Base-by-base conservation (phyloP, 2,797 vertebrate genomes). In the Alosa sapidissima region DNA sequence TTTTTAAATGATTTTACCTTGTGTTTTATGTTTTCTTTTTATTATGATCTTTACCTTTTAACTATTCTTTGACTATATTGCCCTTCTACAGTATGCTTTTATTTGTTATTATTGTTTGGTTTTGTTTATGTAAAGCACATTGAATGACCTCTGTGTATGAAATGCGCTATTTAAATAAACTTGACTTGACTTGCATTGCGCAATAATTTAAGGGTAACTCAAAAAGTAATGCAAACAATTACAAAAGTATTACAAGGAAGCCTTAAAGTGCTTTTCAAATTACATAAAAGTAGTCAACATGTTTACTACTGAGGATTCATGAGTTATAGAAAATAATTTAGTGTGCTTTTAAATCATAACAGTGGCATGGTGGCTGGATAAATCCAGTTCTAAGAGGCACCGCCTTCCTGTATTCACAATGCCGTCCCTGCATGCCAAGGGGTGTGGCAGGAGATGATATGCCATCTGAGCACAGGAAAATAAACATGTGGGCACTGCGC, bases 381-480 rank as follows among this genome's bases (percentile, higher is more conserved):
- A 81, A 92, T 89, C 83, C 33, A 0, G 14, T 21, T 47, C 28
- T 8, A 14, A 16, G 65, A 72, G 60, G 60, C n/a, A 10, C 6
- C 60, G 60, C 60, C 60, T 62, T 62, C 14, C 28, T 14, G 28
- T 5, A 72, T 16, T 47, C 72, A 82, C 14, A 85, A 54, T 81
- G 33, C 49, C 10, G 0, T 49, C 13, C 58, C 82, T 48, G 36
- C 81, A 8, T 51, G 65, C 84, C 13, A 45, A 87, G 85, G 68
- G 90, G 87, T 81, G 82, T 58, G 89, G 84, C 88, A 7, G 72
- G 19, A 78, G 72, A 78, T 68, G 16, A 5, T 19, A 51, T 1
- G 8, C 16, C 13, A 72, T 78, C 14, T 21, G 41, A 47, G 72
- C 19, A 47, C 72, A 47, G 72, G 36, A 78, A 78, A 78, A 47